Evolutionary conservation across 1,140 invertebrate genomes (phyloP), one percentile per base, ranked within the genome.

Genomic region (Acyrthosiphon pisum): DNA sequence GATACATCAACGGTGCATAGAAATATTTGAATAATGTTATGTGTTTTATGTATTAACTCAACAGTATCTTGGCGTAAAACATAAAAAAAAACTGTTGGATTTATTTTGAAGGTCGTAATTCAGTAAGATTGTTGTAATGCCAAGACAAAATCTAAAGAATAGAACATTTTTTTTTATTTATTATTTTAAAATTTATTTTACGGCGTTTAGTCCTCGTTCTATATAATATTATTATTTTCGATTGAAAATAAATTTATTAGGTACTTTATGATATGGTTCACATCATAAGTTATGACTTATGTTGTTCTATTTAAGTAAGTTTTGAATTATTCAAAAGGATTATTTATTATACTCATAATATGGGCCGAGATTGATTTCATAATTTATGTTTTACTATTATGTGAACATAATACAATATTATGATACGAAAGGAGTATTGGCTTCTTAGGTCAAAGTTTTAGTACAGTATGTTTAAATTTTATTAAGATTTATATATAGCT

Each of bases 101-200:
- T 89, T 56, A 89, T 56, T 89, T 56, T 56, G 88, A 89, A 89
- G 88, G 50, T 56, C 88, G 35, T 56, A 89, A 89, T 89, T 53
- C 48, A 53, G 26, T 35, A 37, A 89, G 48, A 89, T 11, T 37
- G 46, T 89, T 35, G 87, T n/a, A 53, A 53, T 37, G 48, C 46
- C 46, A 89, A 53, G 53, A 37, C 18, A 50, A 89, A 89, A 88
- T 53, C 8, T 53, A 53, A 87, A 87, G 26, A 48, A 87, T 48
- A 87, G 14, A 87, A 18, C 18, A 46, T 46, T n/a, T 83, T 37
- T 68, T 81, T 83, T 83, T 83, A 35, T 35, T 23, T 37, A 83
- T 83, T 83, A 23, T 83, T 87, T 48, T 53, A 11, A 89, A 89
- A 53, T 89, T 26, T 89, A 37, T 89, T 89, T 89, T 53, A 18